phyloP scores from a whole-genome alignment of 1,140 invertebrate genomes.

The Euglossa dilemma region DNA sequence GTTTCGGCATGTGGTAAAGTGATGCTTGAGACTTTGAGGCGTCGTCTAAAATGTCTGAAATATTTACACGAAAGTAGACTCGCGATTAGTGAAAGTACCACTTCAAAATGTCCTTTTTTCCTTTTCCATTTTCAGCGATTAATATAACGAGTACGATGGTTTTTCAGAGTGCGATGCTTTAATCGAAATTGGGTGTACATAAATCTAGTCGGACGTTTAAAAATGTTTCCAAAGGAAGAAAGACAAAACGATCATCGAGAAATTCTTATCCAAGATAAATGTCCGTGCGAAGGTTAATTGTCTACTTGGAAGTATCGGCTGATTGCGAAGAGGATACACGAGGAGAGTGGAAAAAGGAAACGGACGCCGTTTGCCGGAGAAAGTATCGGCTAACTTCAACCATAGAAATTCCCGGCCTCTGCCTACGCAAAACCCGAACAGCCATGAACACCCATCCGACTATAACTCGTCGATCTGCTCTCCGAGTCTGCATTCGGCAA shows the following conservation, averaged over 20 bases:
- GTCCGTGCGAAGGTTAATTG: no score
- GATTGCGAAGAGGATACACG: slow-evolving; percentile 30
- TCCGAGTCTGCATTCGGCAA: not conserved
- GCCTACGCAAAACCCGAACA: slow-evolving; percentile 16
- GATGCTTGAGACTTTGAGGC: not conserved
- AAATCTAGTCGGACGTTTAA: not conserved
- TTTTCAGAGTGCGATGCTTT: no score
- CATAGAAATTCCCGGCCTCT: slow-evolving; percentile 62
- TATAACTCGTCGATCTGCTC: not conserved
- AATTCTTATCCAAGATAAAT: not conserved
- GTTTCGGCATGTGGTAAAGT: not conserved
- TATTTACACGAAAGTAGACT: not conserved
- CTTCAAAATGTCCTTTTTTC: not conserved
- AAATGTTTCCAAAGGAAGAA: not conserved
- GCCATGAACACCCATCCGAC: not conserved
- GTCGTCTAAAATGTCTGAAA: not conserved
- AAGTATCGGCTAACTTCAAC: slow-evolving; percentile 57
- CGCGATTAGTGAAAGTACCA: slow-evolving; percentile 10
- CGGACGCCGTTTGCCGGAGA: slow-evolving; percentile 50
- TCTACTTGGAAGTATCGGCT: not conserved
- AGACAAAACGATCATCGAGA: not conserved
- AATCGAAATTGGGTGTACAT: no score
- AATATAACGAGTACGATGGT: no score
- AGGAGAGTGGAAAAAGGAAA: slow-evolving; percentile 62
- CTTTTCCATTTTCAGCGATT: not conserved